Base-by-base conservation (phyloP, 2,888 invertebrate genomes). In the Lissonota sp. region DNA sequence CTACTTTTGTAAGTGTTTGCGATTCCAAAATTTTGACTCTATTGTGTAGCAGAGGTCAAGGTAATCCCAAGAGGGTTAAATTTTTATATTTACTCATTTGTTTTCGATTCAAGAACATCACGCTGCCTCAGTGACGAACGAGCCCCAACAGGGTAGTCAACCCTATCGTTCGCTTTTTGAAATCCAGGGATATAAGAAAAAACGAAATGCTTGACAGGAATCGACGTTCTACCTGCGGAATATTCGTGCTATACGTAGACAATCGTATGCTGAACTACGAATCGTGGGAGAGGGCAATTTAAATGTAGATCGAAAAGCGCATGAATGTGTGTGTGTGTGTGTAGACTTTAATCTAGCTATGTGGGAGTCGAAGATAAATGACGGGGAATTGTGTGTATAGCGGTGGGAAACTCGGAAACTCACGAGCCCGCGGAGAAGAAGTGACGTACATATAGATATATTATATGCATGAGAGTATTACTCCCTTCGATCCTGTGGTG, bases 251-350 rank as follows among this genome's bases (percentile, higher is more conserved):
- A 37, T 55, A 57, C 44, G 49, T 57, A 55, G 64, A 53, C 60
- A 26, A 26, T 26, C 3, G 26, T 26, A 26, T 26, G 26, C 26
- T 26, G 26, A 75, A 66, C 57, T 49, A 83, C 55, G 86, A 85
- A 86, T 86, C 83, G 85, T 77, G 72, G 70, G 51, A 26, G 26
- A 75, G 83, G 12, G 85, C 89, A 90, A 90, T 90, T 89, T 89
- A 88, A 89, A 89, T 90, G 88, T 87, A 90, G 88, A 90, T 90
- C 84, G 84, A 71, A 53, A 73, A 79, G 42, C 75, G 8, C 51
- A 63, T n/a, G 7, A 40, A 10, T 6, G 12, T 51, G 53, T 63
- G 4, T 44, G 7, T n/a, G 26, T 26, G 26, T 3, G 51, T 62
- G 26, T 58, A 46, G 37, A 42, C 42, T n/a, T 8, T 40, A 51